Conservation (phyloP, 2,113 vertebrate genomes). For the Aegithalos caudatus region DNA sequence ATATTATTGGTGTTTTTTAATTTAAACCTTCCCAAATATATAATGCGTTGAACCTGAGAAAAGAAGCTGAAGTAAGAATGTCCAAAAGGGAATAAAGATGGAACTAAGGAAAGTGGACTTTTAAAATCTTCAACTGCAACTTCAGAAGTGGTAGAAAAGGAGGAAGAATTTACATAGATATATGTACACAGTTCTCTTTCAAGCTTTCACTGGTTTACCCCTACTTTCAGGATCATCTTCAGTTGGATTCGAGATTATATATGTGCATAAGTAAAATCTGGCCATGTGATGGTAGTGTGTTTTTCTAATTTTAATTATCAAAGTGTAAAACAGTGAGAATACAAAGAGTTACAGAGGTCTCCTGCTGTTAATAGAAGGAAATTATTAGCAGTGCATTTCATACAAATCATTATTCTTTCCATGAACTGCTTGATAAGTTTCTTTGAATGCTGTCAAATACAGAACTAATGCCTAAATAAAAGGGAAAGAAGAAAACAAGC, state of each 20-base stretch:
- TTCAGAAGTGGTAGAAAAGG: background rate
- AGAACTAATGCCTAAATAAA: background rate
- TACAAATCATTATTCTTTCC: background rate
- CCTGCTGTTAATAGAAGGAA: background rate
- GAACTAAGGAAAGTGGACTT: background rate
- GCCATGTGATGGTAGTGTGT: background rate
- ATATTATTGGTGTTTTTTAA: background rate
- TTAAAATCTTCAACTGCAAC: background rate
- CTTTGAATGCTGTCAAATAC: background rate
- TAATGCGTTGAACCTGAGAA: background rate
- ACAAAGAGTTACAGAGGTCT: background rate
- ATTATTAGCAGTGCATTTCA: background rate
- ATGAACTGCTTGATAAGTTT: background rate
- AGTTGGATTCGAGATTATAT: background rate
- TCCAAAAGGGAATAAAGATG: background rate
- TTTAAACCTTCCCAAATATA: background rate
- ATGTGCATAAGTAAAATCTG: background rate
- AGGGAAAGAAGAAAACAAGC: background rate
- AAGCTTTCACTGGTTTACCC: background rate
- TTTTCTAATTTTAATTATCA: constrained; percentile 32
- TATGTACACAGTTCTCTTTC: background rate
- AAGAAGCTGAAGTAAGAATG: background rate
- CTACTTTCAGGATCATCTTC: background rate
- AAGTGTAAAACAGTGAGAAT: background rate
- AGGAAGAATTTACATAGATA: background rate